Percentiles rank a stretch among this genome's conserved stretches.
phyloP scores from a whole-genome alignment of 2,888 invertebrate genomes.

The Sphinx pinastri region DNA sequence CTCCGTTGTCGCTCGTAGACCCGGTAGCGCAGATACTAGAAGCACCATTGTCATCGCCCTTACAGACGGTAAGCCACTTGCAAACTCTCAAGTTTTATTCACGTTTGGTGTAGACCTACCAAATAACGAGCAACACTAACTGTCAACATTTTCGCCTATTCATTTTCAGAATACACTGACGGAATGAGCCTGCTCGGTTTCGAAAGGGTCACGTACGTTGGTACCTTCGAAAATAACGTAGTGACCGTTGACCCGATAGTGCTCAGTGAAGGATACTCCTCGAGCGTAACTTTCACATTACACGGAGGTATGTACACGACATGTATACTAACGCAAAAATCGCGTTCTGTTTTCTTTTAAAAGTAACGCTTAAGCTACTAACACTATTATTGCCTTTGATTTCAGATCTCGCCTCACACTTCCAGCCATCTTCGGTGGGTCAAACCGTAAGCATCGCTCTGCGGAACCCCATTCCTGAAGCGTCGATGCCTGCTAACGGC shows the following conservation, averaged over 20 bases:
- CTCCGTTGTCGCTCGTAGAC: constrained; percentile 39
- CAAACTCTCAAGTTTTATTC: neutral
- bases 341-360: neutral
- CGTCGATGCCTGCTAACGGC: neutral
- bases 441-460: constrained; percentile 1
- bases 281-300: neutral
- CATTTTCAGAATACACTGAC: neutral
- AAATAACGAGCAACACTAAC: neutral
- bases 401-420: neutral
- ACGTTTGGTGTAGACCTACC: neutral
- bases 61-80: constrained; percentile 33
- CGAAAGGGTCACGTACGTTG: constrained; percentile 1
- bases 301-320: neutral
- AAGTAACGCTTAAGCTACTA: neutral
- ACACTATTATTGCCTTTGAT: neutral
- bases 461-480: neutral
- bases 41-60: constrained; percentile 45
- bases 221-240: neutral
- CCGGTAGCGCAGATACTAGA: constrained; percentile 37
- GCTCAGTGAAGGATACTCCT: neutral
- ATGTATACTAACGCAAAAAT: neutral
- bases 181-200: neutral
- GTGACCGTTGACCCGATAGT: constrained; percentile 1
- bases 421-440: neutral
- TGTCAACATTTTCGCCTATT: neutral